Evolutionary conservation across 2,797 vertebrate genomes (phyloP), one percentile per base, ranked within the genome.

Genomic region (Lerista edwardsae): DNA sequence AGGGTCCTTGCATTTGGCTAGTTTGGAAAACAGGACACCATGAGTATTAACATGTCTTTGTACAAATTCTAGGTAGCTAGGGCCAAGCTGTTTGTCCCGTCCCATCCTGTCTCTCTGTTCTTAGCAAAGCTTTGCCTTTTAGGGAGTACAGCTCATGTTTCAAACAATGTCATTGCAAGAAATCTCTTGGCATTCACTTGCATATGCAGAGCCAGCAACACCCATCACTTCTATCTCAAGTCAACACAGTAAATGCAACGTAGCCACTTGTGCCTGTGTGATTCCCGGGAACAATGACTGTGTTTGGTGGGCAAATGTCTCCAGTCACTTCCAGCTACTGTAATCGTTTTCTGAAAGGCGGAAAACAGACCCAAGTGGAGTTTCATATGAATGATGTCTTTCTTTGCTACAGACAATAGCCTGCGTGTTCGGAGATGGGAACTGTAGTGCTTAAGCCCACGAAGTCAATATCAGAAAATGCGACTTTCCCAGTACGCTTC

Each of bases 241-340:
- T 10, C 11, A 61, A 23, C n/a, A n/a, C n/a, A n/a, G n/a, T 17
- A 75, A 69, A 86, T 44, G 39, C 44, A 57, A 31, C 21, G 51
- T 3, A 72, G n/a, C 85, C 4, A 21, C 71, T 84, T 83, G 6
- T 11, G n/a, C n/a, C n/a, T n/a, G 79, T 83, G 73, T 14, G 29
- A 2, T 21, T 23, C 68, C 55, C 79, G n/a, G 64, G 14, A 19
- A 11, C 6, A 41, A 80, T 57, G 6, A 25, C 41, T 65, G 55
- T 27, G 25, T 41, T 84, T 82, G 69, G 51, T 55, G 51, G 51
- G 39, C 75, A 87, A 84, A 3, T 9, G 55, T 84, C 57, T 78
- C 61, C 31, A 1, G 19, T 23, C 4, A 4, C 2, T 93, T 89
- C 65, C 78, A 21, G 59, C 80, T 17, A 55, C 51, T 55, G 51